Conservation (phyloP, 23 tunicate species). For the Clavelina lepadiformis region DNA sequence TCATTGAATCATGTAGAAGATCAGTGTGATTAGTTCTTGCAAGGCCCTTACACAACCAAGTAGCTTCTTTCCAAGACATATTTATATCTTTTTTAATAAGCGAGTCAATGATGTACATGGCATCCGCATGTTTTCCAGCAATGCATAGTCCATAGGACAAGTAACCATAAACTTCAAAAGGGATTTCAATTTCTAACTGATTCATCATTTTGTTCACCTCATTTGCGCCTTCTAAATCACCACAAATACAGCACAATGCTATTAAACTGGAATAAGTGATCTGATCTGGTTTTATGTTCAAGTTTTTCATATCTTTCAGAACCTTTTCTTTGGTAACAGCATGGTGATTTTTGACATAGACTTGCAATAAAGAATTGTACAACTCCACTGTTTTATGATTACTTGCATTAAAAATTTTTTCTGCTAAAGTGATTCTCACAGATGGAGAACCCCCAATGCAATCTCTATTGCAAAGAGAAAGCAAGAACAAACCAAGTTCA, state of each 20-base stretch:
- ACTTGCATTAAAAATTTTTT: slow-evolving; percentile 5
- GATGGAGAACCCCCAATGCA: no score
- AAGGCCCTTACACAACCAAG: no score
- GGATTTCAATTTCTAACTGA: not conserved
- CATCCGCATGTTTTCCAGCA: not conserved
- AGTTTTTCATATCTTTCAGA: slow-evolving; percentile 1
- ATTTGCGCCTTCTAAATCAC: slow-evolving; percentile 14
- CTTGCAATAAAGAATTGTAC: slow-evolving; percentile 8
- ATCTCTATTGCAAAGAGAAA: no score
- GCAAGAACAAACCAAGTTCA: slow-evolving; percentile 3
- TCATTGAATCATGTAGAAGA: not conserved
- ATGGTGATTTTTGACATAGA: not conserved
- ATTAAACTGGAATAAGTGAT: slow-evolving; percentile 3
- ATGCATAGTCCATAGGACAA: slow-evolving; percentile 8
- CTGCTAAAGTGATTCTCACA: not conserved
- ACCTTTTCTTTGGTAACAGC: not conserved
- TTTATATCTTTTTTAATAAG: no score
- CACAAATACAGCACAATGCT: not conserved
- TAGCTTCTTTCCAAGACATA: slow-evolving; percentile 6
- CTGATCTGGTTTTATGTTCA: slow-evolving; percentile 6
- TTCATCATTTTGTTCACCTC: not conserved
- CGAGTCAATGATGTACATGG: not conserved
- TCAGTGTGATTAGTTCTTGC: no score
- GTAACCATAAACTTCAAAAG: slow-evolving; percentile 3
- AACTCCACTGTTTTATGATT: slow-evolving; percentile 3